phyloP scores from a whole-genome alignment of 2,113 vertebrate genomes.

The Etheostoma spectabile region DNA sequence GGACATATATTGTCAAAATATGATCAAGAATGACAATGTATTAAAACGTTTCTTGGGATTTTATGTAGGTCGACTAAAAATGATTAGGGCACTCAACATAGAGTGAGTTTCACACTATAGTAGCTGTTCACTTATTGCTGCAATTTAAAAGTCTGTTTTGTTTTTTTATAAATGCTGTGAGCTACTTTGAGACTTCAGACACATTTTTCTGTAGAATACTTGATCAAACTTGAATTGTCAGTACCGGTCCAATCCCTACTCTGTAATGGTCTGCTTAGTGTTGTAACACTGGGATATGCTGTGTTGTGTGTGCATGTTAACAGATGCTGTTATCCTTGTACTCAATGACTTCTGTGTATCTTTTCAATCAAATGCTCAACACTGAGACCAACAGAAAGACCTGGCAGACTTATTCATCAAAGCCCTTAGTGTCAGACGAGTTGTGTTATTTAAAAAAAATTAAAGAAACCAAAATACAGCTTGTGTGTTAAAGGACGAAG shows the following conservation, averaged over 20 bases:
- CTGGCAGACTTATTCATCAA: conserved; percentile 3
- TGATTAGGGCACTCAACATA: neutral
- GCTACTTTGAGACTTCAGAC: neutral
- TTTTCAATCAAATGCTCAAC: neutral
- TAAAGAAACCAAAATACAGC: neutral
- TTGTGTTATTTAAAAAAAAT: conserved; percentile 10
- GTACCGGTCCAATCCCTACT: neutral
- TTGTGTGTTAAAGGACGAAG: neutral
- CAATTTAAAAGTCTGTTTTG: neutral
- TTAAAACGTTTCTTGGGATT: conserved; percentile 9
- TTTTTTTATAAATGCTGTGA: neutral
- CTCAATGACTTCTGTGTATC: neutral
- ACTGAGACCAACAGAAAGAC: neutral
- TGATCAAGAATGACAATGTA: neutral
- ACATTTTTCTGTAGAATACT: neutral
- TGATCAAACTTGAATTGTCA: neutral
- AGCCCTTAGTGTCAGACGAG: conserved; percentile 5
- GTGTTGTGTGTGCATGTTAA: neutral
- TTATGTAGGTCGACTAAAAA: too few species aligned
- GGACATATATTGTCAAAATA: neutral
- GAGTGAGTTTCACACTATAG: neutral
- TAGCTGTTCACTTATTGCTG: neutral
- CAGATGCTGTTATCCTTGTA: neutral
- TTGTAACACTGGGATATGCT: neutral
- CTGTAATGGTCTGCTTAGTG: neutral